A percentile compares a stretch with the other conserved stretches of the same genome.
Conservation (phyloP, 2,888 invertebrate genomes). For the Cosmorhoe ocellata region DNA sequence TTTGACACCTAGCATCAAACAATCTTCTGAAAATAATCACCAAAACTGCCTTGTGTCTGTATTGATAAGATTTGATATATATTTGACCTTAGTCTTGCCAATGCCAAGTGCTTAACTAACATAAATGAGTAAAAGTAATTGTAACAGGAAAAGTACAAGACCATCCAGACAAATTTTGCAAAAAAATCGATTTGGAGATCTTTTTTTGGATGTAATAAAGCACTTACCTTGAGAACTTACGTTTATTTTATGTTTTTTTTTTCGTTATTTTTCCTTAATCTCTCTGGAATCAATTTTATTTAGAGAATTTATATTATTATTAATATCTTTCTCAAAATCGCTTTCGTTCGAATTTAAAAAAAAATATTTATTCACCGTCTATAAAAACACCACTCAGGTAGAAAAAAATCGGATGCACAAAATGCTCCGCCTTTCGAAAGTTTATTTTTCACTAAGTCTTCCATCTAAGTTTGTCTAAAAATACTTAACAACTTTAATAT, state of each 20-base stretch:
- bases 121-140: background rate
- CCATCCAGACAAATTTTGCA: too few species aligned
- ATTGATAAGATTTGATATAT: slow-evolving; percentile 32
- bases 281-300: too few species aligned
- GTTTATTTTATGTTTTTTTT: too few species aligned
- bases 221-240: too few species aligned
- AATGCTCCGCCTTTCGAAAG: slow-evolving; percentile 3
- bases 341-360: too few species aligned
- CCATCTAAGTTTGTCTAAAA: background rate
- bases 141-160: too few species aligned
- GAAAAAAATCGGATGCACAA: slow-evolving; percentile 1
- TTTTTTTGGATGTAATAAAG: too few species aligned
- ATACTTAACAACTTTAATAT: too few species aligned
- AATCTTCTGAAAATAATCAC: slow-evolving; percentile 28
- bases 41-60: slow-evolving; percentile 44
- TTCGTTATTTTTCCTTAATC: too few species aligned
- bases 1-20: background rate
- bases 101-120: slow-evolving; percentile 20
- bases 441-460: slow-evolving; percentile 9
- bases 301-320: too few species aligned
- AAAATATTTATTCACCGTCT: background rate
- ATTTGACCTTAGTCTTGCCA: slow-evolving; percentile 52
- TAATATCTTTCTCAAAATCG: too few species aligned
- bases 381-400: background rate
- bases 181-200: too few species aligned